These are phyloP conservation scores for Holacanthus passer DNA, from an alignment of 2,113 vertebrate species.

Conservation along the genomic window DNA sequence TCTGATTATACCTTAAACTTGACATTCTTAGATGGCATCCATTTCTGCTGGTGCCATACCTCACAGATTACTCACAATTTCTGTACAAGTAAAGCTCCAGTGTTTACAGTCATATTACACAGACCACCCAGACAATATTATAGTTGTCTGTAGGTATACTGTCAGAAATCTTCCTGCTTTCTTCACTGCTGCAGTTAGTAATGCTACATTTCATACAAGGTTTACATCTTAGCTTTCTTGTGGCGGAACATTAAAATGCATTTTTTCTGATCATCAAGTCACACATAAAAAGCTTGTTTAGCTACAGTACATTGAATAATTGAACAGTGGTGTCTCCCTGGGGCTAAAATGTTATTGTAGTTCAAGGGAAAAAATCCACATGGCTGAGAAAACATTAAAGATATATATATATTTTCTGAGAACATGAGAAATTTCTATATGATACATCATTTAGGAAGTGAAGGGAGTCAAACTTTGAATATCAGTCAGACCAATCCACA, in stretches of 20 bases:
- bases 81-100: not conserved
- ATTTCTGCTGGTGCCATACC: slow-evolving; percentile 28
- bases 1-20: slow-evolving; percentile 63
- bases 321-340: not conserved
- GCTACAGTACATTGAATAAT: not conserved
- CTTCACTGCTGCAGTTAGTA: not conserved
- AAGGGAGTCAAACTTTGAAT: not conserved
- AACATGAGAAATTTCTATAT: not conserved
- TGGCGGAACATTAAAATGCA: not conserved
- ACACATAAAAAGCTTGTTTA: not conserved
- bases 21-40: slow-evolving; percentile 54
- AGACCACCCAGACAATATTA: not conserved
- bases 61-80: slow-evolving; percentile 15
- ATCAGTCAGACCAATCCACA: not conserved
- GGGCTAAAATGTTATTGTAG: not conserved
- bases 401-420: not conserved
- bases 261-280: not conserved
- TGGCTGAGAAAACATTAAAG: not conserved
- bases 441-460: not conserved
- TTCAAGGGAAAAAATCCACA: not conserved
- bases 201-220: not conserved
- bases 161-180: too few species aligned
- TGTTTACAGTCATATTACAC: slow-evolving; percentile 4
- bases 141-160: not conserved
- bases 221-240: not conserved